Base-by-base conservation (phyloP, 1,140 invertebrate species). In the Drosophila auraria region DNA sequence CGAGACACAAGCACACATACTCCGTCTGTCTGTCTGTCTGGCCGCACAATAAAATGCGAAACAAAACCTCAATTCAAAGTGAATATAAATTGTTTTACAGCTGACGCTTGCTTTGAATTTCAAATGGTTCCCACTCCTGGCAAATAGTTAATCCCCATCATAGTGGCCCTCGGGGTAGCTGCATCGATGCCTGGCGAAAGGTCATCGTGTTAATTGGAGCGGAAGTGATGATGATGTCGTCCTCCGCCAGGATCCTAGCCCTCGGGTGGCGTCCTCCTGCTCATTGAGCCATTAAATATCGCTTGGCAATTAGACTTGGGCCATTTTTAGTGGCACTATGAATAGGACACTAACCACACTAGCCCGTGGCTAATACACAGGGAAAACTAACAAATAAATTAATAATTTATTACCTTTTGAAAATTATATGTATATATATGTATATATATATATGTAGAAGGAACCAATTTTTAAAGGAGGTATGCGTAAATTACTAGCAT, bases 41-140 rank as follows among this genome's bases (percentile, higher is more conserved):
- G 54, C 40, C 62, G 36, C 54, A 80, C 61, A 83, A 80, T 90
- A 90, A 84, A 89, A 89, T 84, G 73, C 61, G 72, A 90, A 86
- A 86, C 86, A 90, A 90, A 90, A 86, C 87, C 86, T 82, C 86
- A 90, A 87, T 90, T 82, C 86, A 86, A 90, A 90, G 79, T 90
- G 86, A 90, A 90, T 90, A 86, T 90, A 90, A 90, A 90, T 90
- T 90, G 86, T 90, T 90, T 90, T 90, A 90, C 86, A 86, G 82
- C 86, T 90, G 86, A 79, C 82, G 61, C 84, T 87, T 86, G 87
- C 86, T 82, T 90, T 90, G 86, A 87, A 90, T 90, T 90, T 90
- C 80, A 90, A 90, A 90, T 86, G 73, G 82, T 66, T 76, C 53
- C 68, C 58, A 62, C 66, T 56, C 66, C 63, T 64, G 76, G 51